Evolutionary conservation across 2,888 invertebrate genomes (phyloP).

Genomic region (Drosophila meridionalis): DNA sequence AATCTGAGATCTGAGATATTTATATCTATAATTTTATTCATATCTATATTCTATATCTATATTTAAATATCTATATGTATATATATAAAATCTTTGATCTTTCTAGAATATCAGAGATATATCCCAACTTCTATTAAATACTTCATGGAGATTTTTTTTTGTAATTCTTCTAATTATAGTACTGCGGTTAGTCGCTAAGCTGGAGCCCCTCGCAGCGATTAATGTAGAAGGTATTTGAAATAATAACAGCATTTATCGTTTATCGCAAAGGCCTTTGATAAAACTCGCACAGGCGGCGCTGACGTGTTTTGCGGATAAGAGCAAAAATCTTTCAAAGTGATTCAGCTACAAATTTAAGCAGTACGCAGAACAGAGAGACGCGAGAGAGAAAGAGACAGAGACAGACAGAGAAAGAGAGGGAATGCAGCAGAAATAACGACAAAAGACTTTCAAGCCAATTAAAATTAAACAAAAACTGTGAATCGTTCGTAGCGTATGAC

Average conservation of each 20-base stretch:
- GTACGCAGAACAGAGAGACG: constrained; percentile 23
- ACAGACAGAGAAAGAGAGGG: background rate
- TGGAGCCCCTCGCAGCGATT: constrained; percentile 15
- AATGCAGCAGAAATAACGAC: constrained; percentile 33
- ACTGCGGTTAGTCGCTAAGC: constrained; percentile 29
- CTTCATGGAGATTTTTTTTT: constrained; percentile 2
- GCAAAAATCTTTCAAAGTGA: constrained; percentile 42
- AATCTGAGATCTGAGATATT: background rate
- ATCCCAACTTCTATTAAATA: background rate
- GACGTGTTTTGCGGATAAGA: constrained; percentile 32
- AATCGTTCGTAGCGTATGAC: constrained; percentile 36
- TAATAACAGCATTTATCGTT: constrained; percentile 37
- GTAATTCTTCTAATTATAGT: constrained; percentile 18
- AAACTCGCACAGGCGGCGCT: constrained; percentile 1
- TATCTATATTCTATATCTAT: background rate
- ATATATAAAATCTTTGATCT: no score
- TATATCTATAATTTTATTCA: background rate
- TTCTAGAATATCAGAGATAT: background rate
- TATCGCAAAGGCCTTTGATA: constrained; percentile 28
- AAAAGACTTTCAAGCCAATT: constrained; percentile 60
- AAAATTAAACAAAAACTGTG: constrained; percentile 58
- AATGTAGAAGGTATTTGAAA: constrained; percentile 21
- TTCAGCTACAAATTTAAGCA: constrained; percentile 46
- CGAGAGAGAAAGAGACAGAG: background rate
- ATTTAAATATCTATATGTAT: background rate